phyloP scores from a whole-genome alignment of 2,888 invertebrate genomes.

The Antheraea assamensis region DNA sequence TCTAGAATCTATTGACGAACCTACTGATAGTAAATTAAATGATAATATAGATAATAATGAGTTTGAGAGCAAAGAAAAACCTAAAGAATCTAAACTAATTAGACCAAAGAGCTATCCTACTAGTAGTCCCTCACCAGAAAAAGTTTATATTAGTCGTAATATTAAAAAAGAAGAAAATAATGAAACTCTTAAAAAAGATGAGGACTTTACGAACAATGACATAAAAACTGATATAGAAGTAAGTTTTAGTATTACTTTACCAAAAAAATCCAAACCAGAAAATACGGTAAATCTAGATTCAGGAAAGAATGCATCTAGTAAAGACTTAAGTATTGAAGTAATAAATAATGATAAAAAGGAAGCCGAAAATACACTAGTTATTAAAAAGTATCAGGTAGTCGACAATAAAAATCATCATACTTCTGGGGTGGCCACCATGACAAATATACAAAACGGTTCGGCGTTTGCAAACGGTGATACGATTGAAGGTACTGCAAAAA shows the following conservation, averaged over 20 bases:
- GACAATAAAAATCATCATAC: conserved; percentile 43
- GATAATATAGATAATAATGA: conserved; percentile 47
- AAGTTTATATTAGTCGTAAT: conserved; percentile 57
- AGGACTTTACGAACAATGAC: conserved; percentile 37
- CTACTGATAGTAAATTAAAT: conserved; percentile 41
- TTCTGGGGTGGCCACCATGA: conserved; percentile 40
- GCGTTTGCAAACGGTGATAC: conserved; percentile 46
- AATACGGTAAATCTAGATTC: conserved; percentile 43
- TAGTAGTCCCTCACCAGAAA: conserved; percentile 71
- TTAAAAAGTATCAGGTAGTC: conserved; percentile 68
- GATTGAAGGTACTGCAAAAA: conserved; percentile 50
- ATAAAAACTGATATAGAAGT: conserved; percentile 69
- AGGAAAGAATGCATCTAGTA: conserved; percentile 36
- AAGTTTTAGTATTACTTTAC: conserved; percentile 73
- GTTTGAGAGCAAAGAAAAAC: conserved; percentile 47
- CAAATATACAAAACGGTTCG: conserved; percentile 49
- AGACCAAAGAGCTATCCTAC: conserved; percentile 85
- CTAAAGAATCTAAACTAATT: conserved; percentile 72
- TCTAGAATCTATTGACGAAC: conserved; percentile 57
- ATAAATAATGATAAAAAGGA: conserved; percentile 36
- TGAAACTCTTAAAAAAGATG: conserved; percentile 42
- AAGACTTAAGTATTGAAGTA: conserved; percentile 32
- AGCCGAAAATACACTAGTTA: conserved; percentile 45
- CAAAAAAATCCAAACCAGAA: conserved; percentile 57
- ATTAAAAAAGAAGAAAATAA: conserved; percentile 53